Evolutionary conservation across 2,888 invertebrate genomes (phyloP).

Genomic region (Catocala fraxini): DNA sequence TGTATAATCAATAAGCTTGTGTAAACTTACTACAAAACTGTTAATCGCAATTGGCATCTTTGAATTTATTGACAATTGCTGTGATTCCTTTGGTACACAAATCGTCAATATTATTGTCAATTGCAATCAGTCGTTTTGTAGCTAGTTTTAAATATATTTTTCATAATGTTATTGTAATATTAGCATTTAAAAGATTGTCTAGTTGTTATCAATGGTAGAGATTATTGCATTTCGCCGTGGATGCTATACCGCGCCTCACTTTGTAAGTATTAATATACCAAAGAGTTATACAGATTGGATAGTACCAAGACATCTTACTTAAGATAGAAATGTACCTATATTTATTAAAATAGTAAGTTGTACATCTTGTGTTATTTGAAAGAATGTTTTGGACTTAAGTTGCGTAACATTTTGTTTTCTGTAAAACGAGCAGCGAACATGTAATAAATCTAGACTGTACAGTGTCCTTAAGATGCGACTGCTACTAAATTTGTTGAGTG

Average conservation of each 20-base stretch:
- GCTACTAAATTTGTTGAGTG: no score
- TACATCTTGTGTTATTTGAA: no score
- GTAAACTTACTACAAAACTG: neutral
- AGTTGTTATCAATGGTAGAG: constrained; percentile 10
- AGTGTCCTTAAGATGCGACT: no score
- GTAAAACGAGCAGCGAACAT: no score
- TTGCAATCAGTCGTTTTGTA: neutral
- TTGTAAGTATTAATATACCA: constrained; percentile 44
- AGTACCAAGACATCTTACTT: constrained; percentile 11
- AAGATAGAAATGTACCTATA: neutral
- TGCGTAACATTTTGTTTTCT: no score
- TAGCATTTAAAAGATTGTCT: constrained; percentile 15
- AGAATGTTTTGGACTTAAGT: no score
- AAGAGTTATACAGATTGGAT: constrained; percentile 27
- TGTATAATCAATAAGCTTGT: neutral
- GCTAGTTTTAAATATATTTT: constrained; percentile 1
- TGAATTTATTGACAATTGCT: neutral
- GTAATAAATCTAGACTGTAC: no score
- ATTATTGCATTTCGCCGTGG: constrained; percentile 12
- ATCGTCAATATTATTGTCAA: neutral
- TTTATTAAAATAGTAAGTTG: no score
- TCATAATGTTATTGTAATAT: constrained; percentile 4
- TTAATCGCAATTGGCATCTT: neutral
- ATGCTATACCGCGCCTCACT: constrained; percentile 7
- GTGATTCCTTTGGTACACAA: neutral